Percentiles rank a stretch among this genome's conserved stretches.
Evolutionary conservation across 2,797 vertebrate species (phyloP).

Genomic region (Lepilemur septentrionalis): DNA sequence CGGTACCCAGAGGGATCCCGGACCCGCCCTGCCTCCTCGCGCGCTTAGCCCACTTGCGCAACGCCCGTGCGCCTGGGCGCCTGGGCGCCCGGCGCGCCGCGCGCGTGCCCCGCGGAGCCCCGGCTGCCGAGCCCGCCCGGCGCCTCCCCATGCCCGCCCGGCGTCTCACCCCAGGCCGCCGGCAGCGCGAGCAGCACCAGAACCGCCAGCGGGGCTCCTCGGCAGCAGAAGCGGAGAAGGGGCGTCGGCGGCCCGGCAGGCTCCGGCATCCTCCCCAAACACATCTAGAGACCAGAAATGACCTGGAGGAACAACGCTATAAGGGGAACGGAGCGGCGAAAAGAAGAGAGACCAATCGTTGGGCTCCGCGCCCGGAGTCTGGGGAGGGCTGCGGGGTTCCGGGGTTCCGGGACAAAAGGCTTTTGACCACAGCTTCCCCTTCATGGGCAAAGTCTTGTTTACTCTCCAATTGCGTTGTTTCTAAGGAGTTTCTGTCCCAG

Average conservation of each 20-base stretch:
- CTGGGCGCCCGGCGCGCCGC: too few species aligned
- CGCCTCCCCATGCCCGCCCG: not conserved
- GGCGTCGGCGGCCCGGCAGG: not conserved
- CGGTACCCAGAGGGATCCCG: accelerated
- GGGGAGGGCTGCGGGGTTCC: not conserved
- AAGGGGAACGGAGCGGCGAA: not conserved
- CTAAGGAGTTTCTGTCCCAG: not conserved
- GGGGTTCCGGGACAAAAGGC: not conserved
- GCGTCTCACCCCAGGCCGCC: conserved; percentile 26
- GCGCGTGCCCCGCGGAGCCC: not conserved
- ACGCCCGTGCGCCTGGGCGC: accelerated
- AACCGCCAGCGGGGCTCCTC: not conserved
- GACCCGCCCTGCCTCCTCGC: not conserved
- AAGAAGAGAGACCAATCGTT: not conserved
- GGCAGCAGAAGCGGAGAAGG: accelerated
- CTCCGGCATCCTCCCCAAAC: not conserved
- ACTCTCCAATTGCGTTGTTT: not conserved
- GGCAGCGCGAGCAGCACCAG: not conserved
- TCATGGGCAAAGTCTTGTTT: not conserved
- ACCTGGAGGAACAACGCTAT: not conserved
- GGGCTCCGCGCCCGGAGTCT: accelerated
- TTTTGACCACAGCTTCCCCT: conserved; percentile 41
- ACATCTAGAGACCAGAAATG: not conserved
- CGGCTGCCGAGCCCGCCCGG: not conserved
- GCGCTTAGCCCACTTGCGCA: not conserved